A percentile compares a stretch with the other conserved stretches of the same genome.
Evolutionary conservation across 2,113 vertebrate species (phyloP).

Genomic region (Redunca redunca): DNA sequence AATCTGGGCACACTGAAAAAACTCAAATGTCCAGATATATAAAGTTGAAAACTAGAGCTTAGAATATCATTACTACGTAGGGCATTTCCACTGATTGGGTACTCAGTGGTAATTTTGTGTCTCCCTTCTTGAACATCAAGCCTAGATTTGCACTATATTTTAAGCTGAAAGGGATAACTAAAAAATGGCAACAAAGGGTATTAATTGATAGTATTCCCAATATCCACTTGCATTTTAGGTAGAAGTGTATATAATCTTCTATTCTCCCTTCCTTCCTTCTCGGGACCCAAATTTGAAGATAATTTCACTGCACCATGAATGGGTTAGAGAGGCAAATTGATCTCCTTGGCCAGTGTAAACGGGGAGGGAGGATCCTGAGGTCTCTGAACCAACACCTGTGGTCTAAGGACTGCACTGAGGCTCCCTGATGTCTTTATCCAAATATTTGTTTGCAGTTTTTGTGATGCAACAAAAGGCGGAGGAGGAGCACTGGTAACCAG

Average conservation of each 20-base stretch:
- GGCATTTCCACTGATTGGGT: neutral
- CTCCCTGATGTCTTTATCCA: neutral
- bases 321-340: neutral
- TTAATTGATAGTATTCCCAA: neutral
- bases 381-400: neutral
- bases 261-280: neutral
- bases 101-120: neutral
- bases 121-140: neutral
- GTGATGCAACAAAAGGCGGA: neutral
- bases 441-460: neutral
- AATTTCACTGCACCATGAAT: neutral
- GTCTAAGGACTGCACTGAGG: neutral
- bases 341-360: neutral
- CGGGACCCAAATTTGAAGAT: neutral
- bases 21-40: neutral
- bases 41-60: neutral
- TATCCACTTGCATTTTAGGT: neutral
- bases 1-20: neutral
- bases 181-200: neutral
- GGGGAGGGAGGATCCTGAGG: fast-evolving
- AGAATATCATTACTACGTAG: no score
- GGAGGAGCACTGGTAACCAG: neutral
- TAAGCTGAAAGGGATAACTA: neutral
- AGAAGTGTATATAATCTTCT: neutral
- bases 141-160: neutral